Evolutionary conservation across 2,888 invertebrate genomes (phyloP).

Genomic region (Digitonthophagus gazella): DNA sequence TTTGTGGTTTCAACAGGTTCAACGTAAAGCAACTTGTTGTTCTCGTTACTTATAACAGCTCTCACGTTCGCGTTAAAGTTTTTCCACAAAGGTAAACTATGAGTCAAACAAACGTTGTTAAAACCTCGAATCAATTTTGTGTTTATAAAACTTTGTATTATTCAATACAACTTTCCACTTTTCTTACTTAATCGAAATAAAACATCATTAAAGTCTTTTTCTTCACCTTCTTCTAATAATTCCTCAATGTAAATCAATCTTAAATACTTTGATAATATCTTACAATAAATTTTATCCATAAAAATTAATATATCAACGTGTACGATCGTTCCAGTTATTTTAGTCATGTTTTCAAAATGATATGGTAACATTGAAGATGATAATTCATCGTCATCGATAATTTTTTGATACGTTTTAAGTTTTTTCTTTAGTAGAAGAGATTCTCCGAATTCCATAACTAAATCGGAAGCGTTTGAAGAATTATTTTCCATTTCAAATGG

Average conservation of each 20-base stretch:
- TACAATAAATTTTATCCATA: background rate
- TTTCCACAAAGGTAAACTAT: background rate
- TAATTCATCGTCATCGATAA: background rate
- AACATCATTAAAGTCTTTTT: background rate
- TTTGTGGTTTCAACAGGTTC: conserved; percentile 2
- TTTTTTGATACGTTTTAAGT: background rate
- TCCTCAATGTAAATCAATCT: conserved; percentile 5
- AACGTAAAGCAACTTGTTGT: background rate
- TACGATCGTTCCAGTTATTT: background rate
- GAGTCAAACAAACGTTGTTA: background rate
- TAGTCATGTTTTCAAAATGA: background rate
- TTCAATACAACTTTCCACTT: background rate
- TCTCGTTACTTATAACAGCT: conserved; percentile 6
- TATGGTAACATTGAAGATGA: background rate
- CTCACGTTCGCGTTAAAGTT: background rate
- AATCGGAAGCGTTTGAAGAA: background rate
- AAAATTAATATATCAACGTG: conserved; percentile 10
- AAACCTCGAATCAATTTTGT: background rate
- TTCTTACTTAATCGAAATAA: background rate
- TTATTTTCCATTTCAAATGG: background rate
- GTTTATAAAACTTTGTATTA: background rate
- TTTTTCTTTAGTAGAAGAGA: background rate
- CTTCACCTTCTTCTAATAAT: background rate
- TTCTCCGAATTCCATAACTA: background rate
- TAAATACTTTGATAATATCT: background rate